Base-by-base conservation (phyloP, 2,113 vertebrate genomes). In the Percopsis transmontana region DNA sequence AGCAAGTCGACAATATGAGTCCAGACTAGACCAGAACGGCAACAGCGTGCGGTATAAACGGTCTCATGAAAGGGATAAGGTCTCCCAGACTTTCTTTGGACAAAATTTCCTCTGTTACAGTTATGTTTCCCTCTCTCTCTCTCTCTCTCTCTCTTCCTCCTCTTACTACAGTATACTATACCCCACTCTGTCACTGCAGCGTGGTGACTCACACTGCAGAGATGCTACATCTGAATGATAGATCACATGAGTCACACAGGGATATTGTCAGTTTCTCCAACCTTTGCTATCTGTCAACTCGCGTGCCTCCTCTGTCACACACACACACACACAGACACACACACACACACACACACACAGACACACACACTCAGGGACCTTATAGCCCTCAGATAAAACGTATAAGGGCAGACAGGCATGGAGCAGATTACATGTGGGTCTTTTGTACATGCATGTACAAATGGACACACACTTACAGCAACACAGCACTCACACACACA, bases 151-250 rank as follows among this genome's bases (percentile, higher is more conserved):
- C 80, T 86, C 79, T 82, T 75, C 77, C 53, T 56, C 71, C 68
- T 44, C 74, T 70, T 69, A 16, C 66, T 67, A 66, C 52, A 51
- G 55, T 20, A 8, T 48, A 57, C 69, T 72, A 64, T 57, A 58
- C 64, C 82, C 80, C 64, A 12, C 74, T 62, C 70, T 81, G 82
- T 82, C 83, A 82, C 83, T 86, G 80, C 86, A 83, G 87, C 85
- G 87, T 87, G 83, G 86, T 91, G 90, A 91, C 86, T 92, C 88
- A 91, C 85, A 85, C 86, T 90, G 87, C 89, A 88, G 89, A 86
- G 82, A 82, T 44, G 76, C 80, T 68, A 75, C 74, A 85, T 80
- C 82, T 81, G 77, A 87, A 87, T 80, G 83, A 81, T 79, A 75
- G 53, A 74, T 69, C 3, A 72, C 69, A 82, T 92, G 88, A 92